Base-by-base conservation (phyloP, 2,113 vertebrate species). In the Thamnaconus septentrionalis region DNA sequence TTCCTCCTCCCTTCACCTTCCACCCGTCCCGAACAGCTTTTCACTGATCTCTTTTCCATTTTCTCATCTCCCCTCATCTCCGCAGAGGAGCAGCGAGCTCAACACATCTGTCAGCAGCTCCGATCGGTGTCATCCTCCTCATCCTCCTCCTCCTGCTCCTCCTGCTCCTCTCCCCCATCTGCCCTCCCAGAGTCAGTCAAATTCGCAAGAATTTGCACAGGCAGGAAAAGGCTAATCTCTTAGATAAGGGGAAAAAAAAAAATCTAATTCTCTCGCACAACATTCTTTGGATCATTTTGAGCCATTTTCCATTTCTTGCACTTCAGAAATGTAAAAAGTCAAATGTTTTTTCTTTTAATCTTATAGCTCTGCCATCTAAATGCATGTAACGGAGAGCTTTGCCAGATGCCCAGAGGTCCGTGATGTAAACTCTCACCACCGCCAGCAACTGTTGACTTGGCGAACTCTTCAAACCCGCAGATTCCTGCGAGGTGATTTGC, bases 51-150 rank as follows among this genome's bases (percentile, higher is more conserved):
- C 65, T 41, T 53, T 71, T 65, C 56, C 18, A 10, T 70, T 47
- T 68, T 53, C 77, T 81, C 71, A 56, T 80, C 62, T 64, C 57
- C 52, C 61, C 61, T 76, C 64, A 42, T 71, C 81, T 54, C 44
- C 1, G 11, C 56, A 10, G 62, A 44, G 39, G 46, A 64, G 64
- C 59, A 4, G 64, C 74, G 75, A 84, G 73, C 64, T 85, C 79
- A 75, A 53, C 81, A 61, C 68, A 63, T 85, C 81, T 80, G 71
- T 88, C 85, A 78, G 63, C 73, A 12, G 70, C 67, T 76, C 59
- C 7, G 39, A 60, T 71, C 70, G 51, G 65, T 76, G 68, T 83
- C 85, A 59, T 78, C 79, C 68, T 83, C 74, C 52, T 71, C 73
- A 49, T 48, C 69, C 75, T 69, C 65, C 53, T 55, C 62, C 50